Conservation (phyloP, 2,113 vertebrate genomes). For the Scalopus aquaticus region DNA sequence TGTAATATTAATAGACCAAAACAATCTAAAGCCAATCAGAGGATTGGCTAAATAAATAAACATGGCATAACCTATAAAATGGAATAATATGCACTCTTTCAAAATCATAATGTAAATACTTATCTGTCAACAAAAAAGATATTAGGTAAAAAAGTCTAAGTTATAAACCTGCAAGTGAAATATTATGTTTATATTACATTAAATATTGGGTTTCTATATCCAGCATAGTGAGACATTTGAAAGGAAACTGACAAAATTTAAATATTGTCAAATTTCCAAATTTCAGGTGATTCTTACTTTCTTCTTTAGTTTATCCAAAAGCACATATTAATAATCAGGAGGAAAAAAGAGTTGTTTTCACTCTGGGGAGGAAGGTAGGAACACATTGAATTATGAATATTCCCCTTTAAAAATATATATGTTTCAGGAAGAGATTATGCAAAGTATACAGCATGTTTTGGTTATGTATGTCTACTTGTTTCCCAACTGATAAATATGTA, state of each 20-base stretch:
- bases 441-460: background rate
- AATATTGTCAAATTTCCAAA: background rate
- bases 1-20: background rate
- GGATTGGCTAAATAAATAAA: background rate
- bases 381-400: background rate
- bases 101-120: background rate
- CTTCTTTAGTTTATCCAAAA: background rate
- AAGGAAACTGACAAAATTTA: conserved; percentile 18
- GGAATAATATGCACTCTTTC: background rate
- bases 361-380: background rate
- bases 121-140: background rate
- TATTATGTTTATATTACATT: background rate
- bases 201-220: background rate
- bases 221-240: background rate
- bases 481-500: background rate
- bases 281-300: background rate
- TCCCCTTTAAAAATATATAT: background rate
- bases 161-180: background rate
- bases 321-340: background rate
- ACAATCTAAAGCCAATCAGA: background rate
- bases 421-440: background rate
- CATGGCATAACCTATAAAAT: background rate
- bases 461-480: background rate
- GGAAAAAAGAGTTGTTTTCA: background rate
- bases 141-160: background rate